Evolutionary conservation across 2,888 invertebrate genomes (phyloP), one percentile per base, ranked within the genome.

Genomic region (Drosophila setosimentum): DNA sequence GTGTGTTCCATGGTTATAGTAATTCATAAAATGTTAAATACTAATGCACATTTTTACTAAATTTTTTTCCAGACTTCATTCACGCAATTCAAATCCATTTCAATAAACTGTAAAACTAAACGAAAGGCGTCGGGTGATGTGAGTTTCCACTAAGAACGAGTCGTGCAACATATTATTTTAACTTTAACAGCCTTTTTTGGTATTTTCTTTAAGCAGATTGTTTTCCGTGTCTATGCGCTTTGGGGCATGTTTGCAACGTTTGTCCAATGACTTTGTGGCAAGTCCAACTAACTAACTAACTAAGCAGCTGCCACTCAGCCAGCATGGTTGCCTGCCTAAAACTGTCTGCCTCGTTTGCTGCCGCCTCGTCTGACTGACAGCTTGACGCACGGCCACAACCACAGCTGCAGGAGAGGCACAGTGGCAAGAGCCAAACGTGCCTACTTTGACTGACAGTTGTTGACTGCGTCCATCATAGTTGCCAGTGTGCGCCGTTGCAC

Each of bases 371-470:
- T 35, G 57, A 10, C 55, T 68, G 61, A 57, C 66, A 67, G 70
- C 33, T 64, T 61, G 62, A 71, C 68, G 33, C 60, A 42, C 57
- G 66, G 18, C 55, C 45, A 54, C 55, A 30, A 27, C 49, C 27
- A 45, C 37, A 75, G 35, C 35, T 35, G 40, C 30, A 35, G 48
- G 45, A 13, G 42, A 8, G 42, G 40, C 32, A 11, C 24, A 45
- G 50, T 37, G 57, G 40, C 50, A 50, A 64, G 63, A 62, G 63
- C 33, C 33, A 53, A 67, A 57, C 32, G 77, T 57, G 69, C 67
- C 87, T 71, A 72, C 64, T 64, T 82, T 87, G 87, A 84, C 70
- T 76, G 85, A 54, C 87, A 85, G 84, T 78, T 78, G 80, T 76
- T 85, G 84, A 86, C 77, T 79, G 68, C 64, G 78, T 68, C 80